A percentile compares a stretch with the other conserved stretches of the same genome.
These are phyloP conservation scores for Aleiodes testaceus DNA, from an alignment of 2,888 invertebrate species.

Conservation along the genomic window DNA sequence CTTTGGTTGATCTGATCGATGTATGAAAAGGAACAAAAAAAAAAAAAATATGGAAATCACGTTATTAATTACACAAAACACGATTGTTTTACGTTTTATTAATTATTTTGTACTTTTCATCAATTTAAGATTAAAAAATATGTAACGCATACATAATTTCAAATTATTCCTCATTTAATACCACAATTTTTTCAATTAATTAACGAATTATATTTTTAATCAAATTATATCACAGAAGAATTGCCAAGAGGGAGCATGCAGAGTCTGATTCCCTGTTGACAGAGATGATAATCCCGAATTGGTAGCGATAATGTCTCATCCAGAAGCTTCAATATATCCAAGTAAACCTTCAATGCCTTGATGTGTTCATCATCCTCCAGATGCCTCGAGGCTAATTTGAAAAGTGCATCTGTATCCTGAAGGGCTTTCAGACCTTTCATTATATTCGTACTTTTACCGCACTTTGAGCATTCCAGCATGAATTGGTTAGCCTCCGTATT, in stretches of 20 bases:
- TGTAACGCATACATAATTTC: conserved; percentile 57
- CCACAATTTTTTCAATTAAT: neutral
- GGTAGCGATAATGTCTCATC: conserved; percentile 82
- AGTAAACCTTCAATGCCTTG: conserved; percentile 79
- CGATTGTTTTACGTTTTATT: conserved; percentile 64
- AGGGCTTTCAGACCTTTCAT: conserved; percentile 83
- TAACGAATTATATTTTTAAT: too few species aligned
- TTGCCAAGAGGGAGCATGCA: conserved; percentile 82
- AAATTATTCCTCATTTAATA: conserved; percentile 1
- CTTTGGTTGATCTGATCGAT: conserved; percentile 39
- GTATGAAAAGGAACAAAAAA: conserved; percentile 36
- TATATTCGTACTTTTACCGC: conserved; percentile 82
- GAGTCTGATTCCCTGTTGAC: conserved; percentile 81
- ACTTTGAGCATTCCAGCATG: conserved; percentile 80
- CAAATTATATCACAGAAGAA: conserved; percentile 49
- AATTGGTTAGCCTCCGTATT: conserved; percentile 80
- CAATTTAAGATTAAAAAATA: conserved; percentile 64
- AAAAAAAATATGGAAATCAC: conserved; percentile 36
- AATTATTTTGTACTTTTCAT: conserved; percentile 68
- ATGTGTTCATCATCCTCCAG: conserved; percentile 79
- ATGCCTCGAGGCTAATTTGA: conserved; percentile 77
- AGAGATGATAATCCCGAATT: conserved; percentile 83
- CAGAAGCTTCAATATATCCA: conserved; percentile 80
- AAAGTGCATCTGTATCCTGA: conserved; percentile 84
- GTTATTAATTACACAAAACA: conserved; percentile 45